Conservation (phyloP, 1,140 invertebrate genomes). For the Scaptomyza pallida region DNA sequence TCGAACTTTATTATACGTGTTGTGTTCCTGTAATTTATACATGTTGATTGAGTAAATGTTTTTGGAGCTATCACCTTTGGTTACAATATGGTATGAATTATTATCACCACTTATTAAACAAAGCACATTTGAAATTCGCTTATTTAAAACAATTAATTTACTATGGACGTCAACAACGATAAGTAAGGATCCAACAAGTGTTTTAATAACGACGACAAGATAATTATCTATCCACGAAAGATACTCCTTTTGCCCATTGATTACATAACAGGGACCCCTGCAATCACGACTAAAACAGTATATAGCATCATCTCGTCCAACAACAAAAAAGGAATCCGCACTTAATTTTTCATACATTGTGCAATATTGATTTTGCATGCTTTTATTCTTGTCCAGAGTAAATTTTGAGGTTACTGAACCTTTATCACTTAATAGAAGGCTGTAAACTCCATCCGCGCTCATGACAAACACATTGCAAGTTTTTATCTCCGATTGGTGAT, state of each 20-base stretch:
- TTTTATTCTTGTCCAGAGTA: conserved; percentile 35
- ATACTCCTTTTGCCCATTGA: conserved; percentile 51
- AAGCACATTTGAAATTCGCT: conserved; percentile 47
- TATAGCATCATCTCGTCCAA: conserved; percentile 61
- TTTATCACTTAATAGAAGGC: conserved; percentile 54
- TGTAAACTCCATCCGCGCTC: conserved; percentile 42
- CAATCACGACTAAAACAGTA: conserved; percentile 67
- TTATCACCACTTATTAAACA: conserved; percentile 17
- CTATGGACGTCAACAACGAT: conserved; percentile 55
- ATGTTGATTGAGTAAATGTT: conserved; percentile 6
- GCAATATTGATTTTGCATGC: conserved; percentile 41
- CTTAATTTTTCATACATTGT: conserved; percentile 37
- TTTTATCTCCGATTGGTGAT: background rate
- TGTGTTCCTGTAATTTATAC: conserved; percentile 38
- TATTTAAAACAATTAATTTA: conserved; percentile 63
- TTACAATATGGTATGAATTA: conserved; percentile 42
- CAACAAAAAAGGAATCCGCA: conserved; percentile 46
- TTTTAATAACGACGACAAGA: conserved; percentile 44
- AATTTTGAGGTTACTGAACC: conserved; percentile 19
- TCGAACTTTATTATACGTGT: conserved; percentile 28
- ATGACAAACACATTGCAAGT: conserved; percentile 45
- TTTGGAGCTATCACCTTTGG: background rate
- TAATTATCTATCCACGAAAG: conserved; percentile 51
- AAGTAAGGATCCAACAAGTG: conserved; percentile 6
- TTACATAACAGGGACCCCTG: conserved; percentile 62